Conservation (phyloP, 2,797 vertebrate genomes). For the Heteromormyrus szaboi region DNA sequence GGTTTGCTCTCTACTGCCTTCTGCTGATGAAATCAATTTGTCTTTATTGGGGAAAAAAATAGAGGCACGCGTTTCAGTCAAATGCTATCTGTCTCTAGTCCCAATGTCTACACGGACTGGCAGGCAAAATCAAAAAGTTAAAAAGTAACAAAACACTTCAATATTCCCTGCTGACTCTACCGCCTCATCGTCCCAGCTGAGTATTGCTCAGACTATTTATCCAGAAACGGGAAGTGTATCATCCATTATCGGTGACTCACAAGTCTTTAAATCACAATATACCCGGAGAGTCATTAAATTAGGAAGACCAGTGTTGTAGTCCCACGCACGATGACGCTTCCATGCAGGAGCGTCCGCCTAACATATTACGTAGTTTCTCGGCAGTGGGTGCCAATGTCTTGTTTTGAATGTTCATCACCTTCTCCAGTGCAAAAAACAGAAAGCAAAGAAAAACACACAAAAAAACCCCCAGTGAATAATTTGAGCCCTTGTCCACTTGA, state of each 20-base stretch:
- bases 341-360: background rate
- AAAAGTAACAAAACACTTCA: background rate
- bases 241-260: slow-evolving; percentile 12
- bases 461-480: background rate
- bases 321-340: background rate
- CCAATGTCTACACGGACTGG: background rate
- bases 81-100: background rate
- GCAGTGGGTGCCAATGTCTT: background rate
- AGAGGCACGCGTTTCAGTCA: background rate
- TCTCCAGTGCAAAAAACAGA: background rate
- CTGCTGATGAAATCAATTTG: background rate
- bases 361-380: background rate
- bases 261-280: slow-evolving; percentile 1
- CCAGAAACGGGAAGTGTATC: slow-evolving; percentile 6
- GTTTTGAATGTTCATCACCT: background rate
- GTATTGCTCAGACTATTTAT: background rate
- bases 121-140: background rate
- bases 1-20: background rate
- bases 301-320: background rate
- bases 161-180: background rate
- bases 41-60: background rate
- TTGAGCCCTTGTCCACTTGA: background rate
- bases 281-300: slow-evolving; percentile 3
- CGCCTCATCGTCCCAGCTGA: background rate
- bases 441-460: background rate